phyloP scores from a whole-genome alignment of 2,797 vertebrate genomes.

The Acanthiza pusilla region DNA sequence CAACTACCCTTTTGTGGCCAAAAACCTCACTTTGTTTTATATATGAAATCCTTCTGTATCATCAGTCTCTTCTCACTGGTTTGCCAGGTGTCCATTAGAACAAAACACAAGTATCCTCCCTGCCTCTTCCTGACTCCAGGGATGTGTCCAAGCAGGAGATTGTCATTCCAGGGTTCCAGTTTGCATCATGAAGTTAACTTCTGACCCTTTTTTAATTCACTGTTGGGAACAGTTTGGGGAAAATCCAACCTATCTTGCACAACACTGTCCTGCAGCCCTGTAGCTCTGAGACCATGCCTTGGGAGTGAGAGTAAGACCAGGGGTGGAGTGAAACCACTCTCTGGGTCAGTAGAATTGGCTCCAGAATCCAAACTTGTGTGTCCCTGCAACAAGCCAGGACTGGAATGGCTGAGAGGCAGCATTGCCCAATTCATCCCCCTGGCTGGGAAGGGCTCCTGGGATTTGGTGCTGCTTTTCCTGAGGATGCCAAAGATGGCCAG shows the following conservation, averaged over 20 bases:
- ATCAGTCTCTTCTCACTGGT: not conserved
- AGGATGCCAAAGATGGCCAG: not conserved
- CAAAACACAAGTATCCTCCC: not conserved
- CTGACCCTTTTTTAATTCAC: not conserved
- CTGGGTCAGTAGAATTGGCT: not conserved
- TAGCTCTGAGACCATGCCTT: not conserved
- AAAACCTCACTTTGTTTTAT: fast-evolving
- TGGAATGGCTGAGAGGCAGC: not conserved
- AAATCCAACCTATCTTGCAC: not conserved
- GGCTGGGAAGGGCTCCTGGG: not conserved
- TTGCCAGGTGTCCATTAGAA: not conserved
- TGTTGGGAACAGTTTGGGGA: not conserved
- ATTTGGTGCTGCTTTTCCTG: not conserved
- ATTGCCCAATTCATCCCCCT: not conserved
- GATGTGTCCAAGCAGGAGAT: not conserved
- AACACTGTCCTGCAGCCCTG: not conserved
- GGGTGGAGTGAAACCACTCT: not conserved
- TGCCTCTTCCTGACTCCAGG: not conserved
- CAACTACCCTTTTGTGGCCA: not conserved
- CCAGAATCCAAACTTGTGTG: not conserved
- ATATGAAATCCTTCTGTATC: not conserved
- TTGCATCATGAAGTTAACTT: not conserved
- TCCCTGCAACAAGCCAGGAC: not conserved
- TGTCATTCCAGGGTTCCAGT: not conserved
- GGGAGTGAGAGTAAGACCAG: not conserved